These are phyloP conservation scores for Microtus pennsylvanicus DNA, from an alignment of 2,113 vertebrate genomes.

Conservation along the genomic window DNA sequence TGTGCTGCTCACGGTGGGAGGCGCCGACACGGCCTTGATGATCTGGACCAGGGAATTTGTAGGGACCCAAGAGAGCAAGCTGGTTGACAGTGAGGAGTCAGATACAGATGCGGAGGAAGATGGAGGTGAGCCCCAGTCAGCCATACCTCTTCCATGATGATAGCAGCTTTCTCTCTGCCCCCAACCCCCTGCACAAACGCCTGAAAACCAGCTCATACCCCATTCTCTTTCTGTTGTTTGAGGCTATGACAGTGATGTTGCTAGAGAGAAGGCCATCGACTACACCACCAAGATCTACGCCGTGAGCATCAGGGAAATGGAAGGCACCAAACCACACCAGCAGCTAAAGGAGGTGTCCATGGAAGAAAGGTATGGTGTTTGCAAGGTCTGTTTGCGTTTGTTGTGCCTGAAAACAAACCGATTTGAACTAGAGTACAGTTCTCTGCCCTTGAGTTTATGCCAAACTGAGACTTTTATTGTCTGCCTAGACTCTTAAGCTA, in stretches of 20 bases:
- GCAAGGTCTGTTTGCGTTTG: not conserved
- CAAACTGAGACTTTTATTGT: not conserved
- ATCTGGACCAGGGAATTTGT: constrained; percentile 95
- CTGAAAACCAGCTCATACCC: not conserved
- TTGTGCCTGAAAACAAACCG: not conserved
- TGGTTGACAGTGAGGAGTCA: constrained; percentile 97
- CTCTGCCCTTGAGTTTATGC: not conserved
- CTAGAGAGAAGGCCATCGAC: constrained; percentile 94
- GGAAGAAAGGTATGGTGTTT: constrained; percentile 94
- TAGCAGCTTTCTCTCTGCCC: not conserved
- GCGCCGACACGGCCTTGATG: constrained; percentile 96
- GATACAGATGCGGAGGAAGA: constrained; percentile 97
- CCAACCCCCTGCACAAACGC: not conserved
- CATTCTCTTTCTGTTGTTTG: constrained; percentile 65
- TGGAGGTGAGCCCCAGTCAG: constrained; percentile 89
- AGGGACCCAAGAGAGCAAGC: constrained; percentile 93
- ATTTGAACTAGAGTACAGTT: not conserved
- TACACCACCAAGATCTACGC: constrained; percentile 97
- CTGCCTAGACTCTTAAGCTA: not conserved
- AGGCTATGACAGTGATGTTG: constrained; percentile 99
- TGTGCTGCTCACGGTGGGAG: constrained; percentile 95
- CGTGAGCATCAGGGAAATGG: constrained; percentile 95
- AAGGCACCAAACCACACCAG: constrained; percentile 95
- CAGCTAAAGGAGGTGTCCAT: constrained; percentile 93
- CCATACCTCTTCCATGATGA: fast-evolving